A percentile compares a stretch with the other conserved stretches of the same genome.
These are phyloP conservation scores for Apostichopus parvimensis DNA, from an alignment of 35 echinoderm and acorn worm species.

Conservation along the genomic window DNA sequence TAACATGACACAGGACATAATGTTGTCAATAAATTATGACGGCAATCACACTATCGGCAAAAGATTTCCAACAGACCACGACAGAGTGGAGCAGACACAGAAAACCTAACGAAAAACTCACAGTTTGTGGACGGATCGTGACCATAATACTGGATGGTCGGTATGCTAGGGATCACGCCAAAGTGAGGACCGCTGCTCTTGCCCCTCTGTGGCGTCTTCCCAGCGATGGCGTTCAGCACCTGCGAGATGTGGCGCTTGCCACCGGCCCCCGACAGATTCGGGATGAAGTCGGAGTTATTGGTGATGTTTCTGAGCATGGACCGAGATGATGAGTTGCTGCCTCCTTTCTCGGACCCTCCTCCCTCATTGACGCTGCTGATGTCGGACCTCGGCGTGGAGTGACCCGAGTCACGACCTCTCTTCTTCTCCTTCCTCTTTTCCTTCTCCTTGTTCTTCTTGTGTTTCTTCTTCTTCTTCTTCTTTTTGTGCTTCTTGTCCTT, in stretches of 20 bases:
- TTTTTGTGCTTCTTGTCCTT: slow-evolving; percentile 77
- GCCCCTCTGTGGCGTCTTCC: slow-evolving; percentile 55
- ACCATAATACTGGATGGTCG: slow-evolving; percentile 80
- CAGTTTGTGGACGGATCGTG: slow-evolving; percentile 79
- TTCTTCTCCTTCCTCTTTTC: slow-evolving; percentile 75
- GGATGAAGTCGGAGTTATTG: slow-evolving; percentile 73
- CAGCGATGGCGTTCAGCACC: slow-evolving; percentile 77
- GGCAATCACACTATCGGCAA: no score
- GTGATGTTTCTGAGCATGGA: slow-evolving; percentile 89
- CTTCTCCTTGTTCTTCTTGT: slow-evolving; percentile 72
- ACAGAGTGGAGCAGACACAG: no score
- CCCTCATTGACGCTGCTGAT: slow-evolving; percentile 6
- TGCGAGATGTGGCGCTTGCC: slow-evolving; percentile 81
- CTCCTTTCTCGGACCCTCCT: slow-evolving; percentile 3
- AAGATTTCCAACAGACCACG: no score
- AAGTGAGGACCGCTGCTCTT: slow-evolving; percentile 52
- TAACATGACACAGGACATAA: no score
- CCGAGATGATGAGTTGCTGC: not conserved
- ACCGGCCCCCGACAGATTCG: not conserved
- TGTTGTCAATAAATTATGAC: no score
- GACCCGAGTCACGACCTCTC: slow-evolving; percentile 41
- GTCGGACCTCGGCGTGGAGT: slow-evolving; percentile 15
- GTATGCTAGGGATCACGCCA: slow-evolving; percentile 54
- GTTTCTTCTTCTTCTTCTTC: slow-evolving; percentile 84
- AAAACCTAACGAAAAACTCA: slow-evolving; percentile 29